Base-by-base conservation (phyloP, 2,113 vertebrate species). In the Bothrops jararaca region DNA sequence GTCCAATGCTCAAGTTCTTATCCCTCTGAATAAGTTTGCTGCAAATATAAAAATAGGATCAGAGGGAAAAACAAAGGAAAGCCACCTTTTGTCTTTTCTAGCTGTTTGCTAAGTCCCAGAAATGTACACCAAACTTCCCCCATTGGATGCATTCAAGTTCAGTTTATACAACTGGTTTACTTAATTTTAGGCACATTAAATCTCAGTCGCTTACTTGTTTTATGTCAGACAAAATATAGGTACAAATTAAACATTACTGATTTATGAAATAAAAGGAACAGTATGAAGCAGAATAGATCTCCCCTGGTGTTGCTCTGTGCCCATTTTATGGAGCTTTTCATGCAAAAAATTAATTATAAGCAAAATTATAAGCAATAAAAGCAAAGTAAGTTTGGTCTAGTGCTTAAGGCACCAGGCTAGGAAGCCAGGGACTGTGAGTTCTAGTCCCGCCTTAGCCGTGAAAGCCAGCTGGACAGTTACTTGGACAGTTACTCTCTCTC, bases 11-110 rank as follows among this genome's bases (percentile, higher is more conserved):
- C 54, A 98, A 97, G 80, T 97, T 95, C 96, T 98, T 98, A 90
- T 97, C 98, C 89, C 93, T 98, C 96, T 98, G 98, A 4, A 95
- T 92, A 0, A 96, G 93, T 91, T 98, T 98, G 92, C 98, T 98
- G 95, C 42, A 90, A 94, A 29, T 69, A 93, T 1, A 52, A 95
- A 94, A 52, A 56, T 86, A 64, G 89, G 91, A 93, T 11, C 64
- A n/a, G 88, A 90, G 60, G 94, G 92, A 12, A 53, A 74, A 57
- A 92, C 90, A 86, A 90, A 92, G 45, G 74, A 45, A 22, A 52
- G 29, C 39, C 29, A 10, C 24, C 7, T 26, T 52, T 50, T 54
- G 12, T 45, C 13, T 92, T 88, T 10, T 24, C 86, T n/a, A 52
- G 86, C 2, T 74, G 3, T 8, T 52, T 64, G 15, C 50, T 87